Conservation (phyloP, 2,113 vertebrate species). For the Elgaria multicarinata region DNA sequence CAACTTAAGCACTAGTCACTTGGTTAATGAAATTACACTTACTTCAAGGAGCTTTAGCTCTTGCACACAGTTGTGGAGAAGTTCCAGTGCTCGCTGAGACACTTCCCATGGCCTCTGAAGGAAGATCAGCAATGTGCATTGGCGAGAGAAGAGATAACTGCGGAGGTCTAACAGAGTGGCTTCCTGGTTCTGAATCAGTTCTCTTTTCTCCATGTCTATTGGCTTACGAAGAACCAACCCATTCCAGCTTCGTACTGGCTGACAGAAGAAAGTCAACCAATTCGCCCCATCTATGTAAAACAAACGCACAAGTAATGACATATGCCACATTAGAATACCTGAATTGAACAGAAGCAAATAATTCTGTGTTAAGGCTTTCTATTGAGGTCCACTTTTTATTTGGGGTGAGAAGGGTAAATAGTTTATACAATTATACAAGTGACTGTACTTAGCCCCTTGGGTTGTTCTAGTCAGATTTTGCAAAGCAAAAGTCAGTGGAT, state of each 20-base stretch:
- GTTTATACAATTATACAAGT: neutral
- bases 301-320: conserved; percentile 46
- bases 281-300: conserved; percentile 90
- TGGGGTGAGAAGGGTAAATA: neutral
- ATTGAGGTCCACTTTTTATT: neutral
- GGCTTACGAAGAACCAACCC: conserved; percentile 92
- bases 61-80: conserved; percentile 97
- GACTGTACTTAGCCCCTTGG: neutral
- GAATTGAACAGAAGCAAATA: neutral
- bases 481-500: neutral
- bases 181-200: conserved; percentile 89
- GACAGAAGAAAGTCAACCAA: conserved; percentile 96
- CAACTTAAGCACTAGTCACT: neutral
- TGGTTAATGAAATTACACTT: conserved; percentile 40
- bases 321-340: conserved; percentile 4
- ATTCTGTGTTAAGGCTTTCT: too few species aligned
- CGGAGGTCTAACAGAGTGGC: conserved; percentile 94
- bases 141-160: conserved; percentile 96
- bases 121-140: conserved; percentile 96
- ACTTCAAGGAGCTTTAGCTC: conserved; percentile 95
- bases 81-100: conserved; percentile 90
- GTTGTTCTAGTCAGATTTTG: neutral
- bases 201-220: conserved; percentile 98
- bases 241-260: conserved; percentile 93
- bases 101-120: conserved; percentile 98